Conservation (phyloP, 2,113 vertebrate species). For the Hippopotamus amphibius region DNA sequence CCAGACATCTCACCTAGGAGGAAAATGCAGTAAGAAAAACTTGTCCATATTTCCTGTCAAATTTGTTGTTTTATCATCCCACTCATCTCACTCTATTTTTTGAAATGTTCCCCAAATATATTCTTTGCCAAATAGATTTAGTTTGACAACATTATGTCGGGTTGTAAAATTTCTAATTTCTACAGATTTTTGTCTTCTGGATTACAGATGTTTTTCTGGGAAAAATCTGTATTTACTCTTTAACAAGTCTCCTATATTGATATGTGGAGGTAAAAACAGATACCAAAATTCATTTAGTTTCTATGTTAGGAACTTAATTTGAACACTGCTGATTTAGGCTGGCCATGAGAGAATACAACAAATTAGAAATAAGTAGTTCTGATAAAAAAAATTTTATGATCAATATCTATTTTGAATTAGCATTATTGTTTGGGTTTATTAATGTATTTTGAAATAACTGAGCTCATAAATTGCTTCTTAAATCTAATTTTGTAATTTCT, state of each 20-base stretch:
- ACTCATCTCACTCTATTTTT: too few species aligned
- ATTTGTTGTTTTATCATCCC: too few species aligned
- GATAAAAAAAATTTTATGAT: background rate
- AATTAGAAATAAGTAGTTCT: background rate
- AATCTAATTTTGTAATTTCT: background rate
- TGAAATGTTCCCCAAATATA: too few species aligned
- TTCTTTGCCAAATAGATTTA: too few species aligned
- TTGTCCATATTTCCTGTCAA: background rate
- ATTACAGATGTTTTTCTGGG: background rate
- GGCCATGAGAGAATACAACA: background rate
- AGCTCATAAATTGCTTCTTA: background rate
- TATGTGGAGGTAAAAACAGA: constrained; percentile 14
- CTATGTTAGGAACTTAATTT: constrained; percentile 1
- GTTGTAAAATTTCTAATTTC: background rate
- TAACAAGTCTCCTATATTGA: background rate
- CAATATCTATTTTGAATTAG: background rate
- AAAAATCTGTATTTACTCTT: background rate
- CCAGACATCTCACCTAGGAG: constrained; percentile 30
- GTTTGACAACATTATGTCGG: too few species aligned
- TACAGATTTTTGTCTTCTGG: background rate
- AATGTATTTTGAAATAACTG: background rate
- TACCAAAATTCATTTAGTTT: background rate
- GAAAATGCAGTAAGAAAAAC: constrained; percentile 71
- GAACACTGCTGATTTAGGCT: background rate
- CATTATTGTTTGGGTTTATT: background rate